Evolutionary conservation across 2,888 invertebrate genomes (phyloP).

Genomic region (Prenolepis imparis): DNA sequence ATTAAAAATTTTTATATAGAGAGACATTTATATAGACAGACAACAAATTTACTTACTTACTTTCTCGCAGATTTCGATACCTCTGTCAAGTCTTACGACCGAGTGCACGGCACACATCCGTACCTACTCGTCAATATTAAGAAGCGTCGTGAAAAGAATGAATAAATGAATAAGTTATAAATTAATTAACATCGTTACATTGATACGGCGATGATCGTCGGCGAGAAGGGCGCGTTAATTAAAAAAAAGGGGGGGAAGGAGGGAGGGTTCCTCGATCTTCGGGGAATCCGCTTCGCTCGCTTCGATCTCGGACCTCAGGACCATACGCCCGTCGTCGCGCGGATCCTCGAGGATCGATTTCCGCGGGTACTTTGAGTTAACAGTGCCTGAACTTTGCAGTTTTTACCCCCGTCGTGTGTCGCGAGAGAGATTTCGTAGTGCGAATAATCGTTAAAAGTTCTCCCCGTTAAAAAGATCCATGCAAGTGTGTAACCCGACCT

Average conservation of each 20-base stretch:
- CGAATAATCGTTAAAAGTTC: constrained; percentile 35
- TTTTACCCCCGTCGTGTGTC: constrained; percentile 62
- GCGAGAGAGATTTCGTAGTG: constrained; percentile 55
- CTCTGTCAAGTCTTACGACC: constrained; percentile 62
- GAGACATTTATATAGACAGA: neutral
- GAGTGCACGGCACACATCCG: constrained; percentile 62
- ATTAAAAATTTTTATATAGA: neutral
- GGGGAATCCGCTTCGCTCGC: constrained; percentile 39
- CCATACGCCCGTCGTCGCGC: constrained; percentile 46
- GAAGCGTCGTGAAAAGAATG: constrained; percentile 62
- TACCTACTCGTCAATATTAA: constrained; percentile 79
- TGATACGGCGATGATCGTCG: constrained; percentile 38
- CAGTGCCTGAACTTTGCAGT: constrained; percentile 77
- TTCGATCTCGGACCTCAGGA: constrained; percentile 39
- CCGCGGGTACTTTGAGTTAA: constrained; percentile 75
- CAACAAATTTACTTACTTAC: neutral
- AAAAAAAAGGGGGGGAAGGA: neutral
- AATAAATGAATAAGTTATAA: constrained; percentile 45
- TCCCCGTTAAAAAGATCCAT: constrained; percentile 31
- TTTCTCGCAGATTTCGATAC: neutral
- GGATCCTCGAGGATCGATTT: constrained; percentile 56
- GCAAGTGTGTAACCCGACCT: constrained; percentile 56
- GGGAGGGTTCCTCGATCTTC: constrained; percentile 25
- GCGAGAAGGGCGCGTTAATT: constrained; percentile 29
- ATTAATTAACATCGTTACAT: constrained; percentile 39